These are phyloP conservation scores for Dendrophyllia cribrosa DNA, from an alignment of 64 coral and sea anemone species.

Conservation along the genomic window DNA sequence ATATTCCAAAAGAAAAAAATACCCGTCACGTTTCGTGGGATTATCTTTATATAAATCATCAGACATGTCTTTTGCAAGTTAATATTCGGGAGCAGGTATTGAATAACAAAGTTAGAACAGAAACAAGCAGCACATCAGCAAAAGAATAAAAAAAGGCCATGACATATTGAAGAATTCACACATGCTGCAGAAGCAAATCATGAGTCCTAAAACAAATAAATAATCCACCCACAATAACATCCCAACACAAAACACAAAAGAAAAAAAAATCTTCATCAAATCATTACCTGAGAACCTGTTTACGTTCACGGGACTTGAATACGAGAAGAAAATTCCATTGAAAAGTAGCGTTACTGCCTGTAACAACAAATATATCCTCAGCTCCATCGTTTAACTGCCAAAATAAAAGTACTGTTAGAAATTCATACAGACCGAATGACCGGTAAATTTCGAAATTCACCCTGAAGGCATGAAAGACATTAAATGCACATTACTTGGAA, in stretches of 20 bases:
- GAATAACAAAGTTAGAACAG: too few species aligned
- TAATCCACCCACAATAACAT: too few species aligned
- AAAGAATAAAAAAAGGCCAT: neutral
- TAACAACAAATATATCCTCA: slow-evolving; percentile 28
- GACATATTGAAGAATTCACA: too few species aligned
- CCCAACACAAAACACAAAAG: neutral
- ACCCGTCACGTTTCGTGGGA: too few species aligned
- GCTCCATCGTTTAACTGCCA: slow-evolving; percentile 8
- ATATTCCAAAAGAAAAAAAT: too few species aligned
- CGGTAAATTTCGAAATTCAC: neutral
- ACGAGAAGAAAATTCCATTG: neutral
- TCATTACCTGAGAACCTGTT: slow-evolving; percentile 29
- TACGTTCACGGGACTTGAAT: slow-evolving; percentile 4
- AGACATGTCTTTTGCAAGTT: neutral
- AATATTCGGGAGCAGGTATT: too few species aligned
- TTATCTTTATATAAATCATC: neutral
- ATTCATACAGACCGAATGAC: neutral
- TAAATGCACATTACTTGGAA: neutral
- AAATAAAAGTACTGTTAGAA: neutral
- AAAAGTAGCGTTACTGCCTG: neutral
- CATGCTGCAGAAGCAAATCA: too few species aligned
- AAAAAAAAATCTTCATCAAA: neutral
- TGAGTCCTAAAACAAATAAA: too few species aligned
- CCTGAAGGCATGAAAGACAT: neutral
- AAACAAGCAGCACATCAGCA: neutral